Conservation (phyloP, 2,888 invertebrate species). For the Ichneumoninae sp. region DNA sequence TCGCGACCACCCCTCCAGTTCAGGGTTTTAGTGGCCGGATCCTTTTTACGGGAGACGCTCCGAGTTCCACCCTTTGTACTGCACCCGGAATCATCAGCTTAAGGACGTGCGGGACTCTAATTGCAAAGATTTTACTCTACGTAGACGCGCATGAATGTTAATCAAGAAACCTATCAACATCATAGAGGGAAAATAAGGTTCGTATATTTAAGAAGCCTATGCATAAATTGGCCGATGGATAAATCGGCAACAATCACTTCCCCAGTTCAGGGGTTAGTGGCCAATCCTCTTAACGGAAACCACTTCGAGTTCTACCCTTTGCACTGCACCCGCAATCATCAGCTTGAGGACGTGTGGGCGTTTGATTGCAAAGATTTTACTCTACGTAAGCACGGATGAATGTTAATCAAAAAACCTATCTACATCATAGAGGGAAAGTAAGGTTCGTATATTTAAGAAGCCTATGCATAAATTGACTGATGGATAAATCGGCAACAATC, state of each 20-base stretch:
- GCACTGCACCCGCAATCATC: not conserved
- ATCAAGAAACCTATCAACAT: too few relatives aligned
- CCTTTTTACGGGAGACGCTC: not conserved
- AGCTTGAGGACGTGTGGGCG: not conserved
- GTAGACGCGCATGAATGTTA: not conserved
- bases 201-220: too few relatives aligned
- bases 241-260: too few relatives aligned
- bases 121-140: not conserved
- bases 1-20: conserved; percentile 46
- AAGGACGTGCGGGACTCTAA: not conserved
- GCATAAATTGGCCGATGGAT: too few relatives aligned
- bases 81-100: not conserved
- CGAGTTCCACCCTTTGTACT: conserved; percentile 14
- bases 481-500: too few relatives aligned
- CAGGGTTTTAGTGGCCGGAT: conserved; percentile 37
- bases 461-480: too few relatives aligned
- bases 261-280: conserved; percentile 30
- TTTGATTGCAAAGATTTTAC: not conserved
- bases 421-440: too few relatives aligned
- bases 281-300: conserved; percentile 11
- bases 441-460: too few relatives aligned
- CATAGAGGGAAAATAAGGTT: too few relatives aligned
- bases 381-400: not conserved
- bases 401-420: too few relatives aligned
- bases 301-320: conserved; percentile 14